Base-by-base conservation (phyloP, 2,888 invertebrate genomes). In the Steinernema hermaphroditum region DNA sequence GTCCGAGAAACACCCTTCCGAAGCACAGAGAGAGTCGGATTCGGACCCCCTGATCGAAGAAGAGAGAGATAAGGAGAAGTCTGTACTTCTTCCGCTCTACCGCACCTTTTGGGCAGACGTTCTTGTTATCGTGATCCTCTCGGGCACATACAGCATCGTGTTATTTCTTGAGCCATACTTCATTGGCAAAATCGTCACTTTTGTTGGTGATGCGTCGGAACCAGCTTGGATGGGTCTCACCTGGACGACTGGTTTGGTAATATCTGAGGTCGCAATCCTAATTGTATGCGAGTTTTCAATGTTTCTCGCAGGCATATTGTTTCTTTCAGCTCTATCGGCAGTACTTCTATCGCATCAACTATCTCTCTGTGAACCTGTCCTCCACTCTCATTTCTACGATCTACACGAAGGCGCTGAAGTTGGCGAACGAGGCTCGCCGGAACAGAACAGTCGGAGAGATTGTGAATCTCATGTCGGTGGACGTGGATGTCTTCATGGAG, bases 221-320 rank as follows among this genome's bases (percentile, higher is more conserved):
- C 81, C 83, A 24, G 68, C 79, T 44, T 85, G 84, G 83, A 72
- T 80, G 41, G 85, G 96, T 37, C 92, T 93, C 82, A 87, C 93
- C 12, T 95, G 93, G 88, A 92, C 94, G 0, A 88, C 90, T 0
- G 87, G 91, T 0, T 90, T 96, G 73, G 91, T 96, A 78, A 82
- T 90, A 1, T 91, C 92, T 44, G 92, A 94, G 0, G 89, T 94
- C 88, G 94, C 95, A 0, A 87, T 94, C 80, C 89, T 95, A 68
- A 72, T 22, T 9, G 12, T 32, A n/a, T 8, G 14, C 12, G 27
- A 2, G 4, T 2, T 12, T 12, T 37, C 12, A n/a, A n/a, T n/a
- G n/a, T n/a, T n/a, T n/a, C n/a, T n/a, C n/a, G n/a, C n/a, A n/a
- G n/a, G n/a, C n/a, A n/a, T n/a, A n/a, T n/a, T n/a, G n/a, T n/a